phyloP scores from a whole-genome alignment of 2,888 invertebrate genomes.

The Drosophila heteroneura region DNA sequence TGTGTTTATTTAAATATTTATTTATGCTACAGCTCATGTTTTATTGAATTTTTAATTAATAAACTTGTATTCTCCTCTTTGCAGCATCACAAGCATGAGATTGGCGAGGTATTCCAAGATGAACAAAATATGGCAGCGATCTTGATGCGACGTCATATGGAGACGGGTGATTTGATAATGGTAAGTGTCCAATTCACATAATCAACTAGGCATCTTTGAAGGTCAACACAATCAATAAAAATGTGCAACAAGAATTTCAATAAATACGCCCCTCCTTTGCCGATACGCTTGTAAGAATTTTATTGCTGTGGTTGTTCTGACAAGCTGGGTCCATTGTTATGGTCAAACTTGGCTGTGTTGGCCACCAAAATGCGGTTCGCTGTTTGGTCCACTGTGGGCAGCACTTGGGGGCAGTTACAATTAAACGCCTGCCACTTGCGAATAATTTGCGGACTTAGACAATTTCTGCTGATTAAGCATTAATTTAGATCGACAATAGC shows the following conservation, averaged over 20 bases:
- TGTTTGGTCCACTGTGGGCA: slow-evolving; percentile 43
- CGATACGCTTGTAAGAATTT: slow-evolving; percentile 9
- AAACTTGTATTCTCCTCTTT: slow-evolving; percentile 14
- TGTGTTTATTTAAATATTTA: background rate
- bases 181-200: slow-evolving; percentile 87
- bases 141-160: slow-evolving; percentile 91
- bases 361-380: slow-evolving; percentile 37
- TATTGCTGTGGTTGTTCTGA: slow-evolving; percentile 45
- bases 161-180: slow-evolving; percentile 92
- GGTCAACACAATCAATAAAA: slow-evolving; percentile 56
- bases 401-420: slow-evolving; percentile 71
- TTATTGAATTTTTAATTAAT: slow-evolving; percentile 2
- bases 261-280: slow-evolving; percentile 40
- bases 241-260: slow-evolving; percentile 70
- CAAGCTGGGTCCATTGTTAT: slow-evolving; percentile 41
- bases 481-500: slow-evolving; percentile 64
- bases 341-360: slow-evolving; percentile 14
- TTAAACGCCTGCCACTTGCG: slow-evolving; percentile 74
- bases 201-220: slow-evolving; percentile 38
- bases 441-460: slow-evolving; percentile 76
- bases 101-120: slow-evolving; percentile 96
- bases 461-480: slow-evolving; percentile 80
- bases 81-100: slow-evolving; percentile 85
- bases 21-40: background rate
- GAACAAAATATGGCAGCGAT: slow-evolving; percentile 94